Evolutionary conservation across 2,888 invertebrate genomes (phyloP).

Genomic region (Hirtodrosophila trivittata): DNA sequence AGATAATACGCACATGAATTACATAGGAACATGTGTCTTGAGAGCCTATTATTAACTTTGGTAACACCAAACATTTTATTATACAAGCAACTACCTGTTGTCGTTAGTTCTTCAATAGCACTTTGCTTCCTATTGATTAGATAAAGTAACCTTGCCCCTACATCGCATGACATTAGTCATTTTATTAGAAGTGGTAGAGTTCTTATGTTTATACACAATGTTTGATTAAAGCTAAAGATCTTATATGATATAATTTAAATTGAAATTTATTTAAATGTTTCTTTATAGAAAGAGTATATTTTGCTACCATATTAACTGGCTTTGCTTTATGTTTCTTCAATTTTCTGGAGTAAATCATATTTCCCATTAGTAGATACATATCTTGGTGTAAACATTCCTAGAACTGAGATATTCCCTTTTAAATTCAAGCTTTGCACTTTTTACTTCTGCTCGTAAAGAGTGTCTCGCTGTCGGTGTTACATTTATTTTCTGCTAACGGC

Average conservation of each 20-base stretch:
- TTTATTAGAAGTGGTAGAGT: slow-evolving; percentile 1
- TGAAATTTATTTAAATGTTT: too few species aligned
- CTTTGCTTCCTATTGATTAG: slow-evolving; percentile 54
- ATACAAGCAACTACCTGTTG: slow-evolving; percentile 48
- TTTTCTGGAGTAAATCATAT: too few species aligned
- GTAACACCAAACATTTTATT: slow-evolving; percentile 26
- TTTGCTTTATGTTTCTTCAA: too few species aligned
- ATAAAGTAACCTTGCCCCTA: slow-evolving; percentile 47
- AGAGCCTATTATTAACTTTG: slow-evolving; percentile 30
- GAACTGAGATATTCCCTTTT: too few species aligned
- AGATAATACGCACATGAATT: slow-evolving; percentile 9
- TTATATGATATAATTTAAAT: too few species aligned
- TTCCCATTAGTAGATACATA: too few species aligned
- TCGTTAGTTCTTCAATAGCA: slow-evolving; percentile 29
- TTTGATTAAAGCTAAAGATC: too few species aligned
- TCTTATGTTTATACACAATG: too few species aligned
- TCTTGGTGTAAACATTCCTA: too few species aligned
- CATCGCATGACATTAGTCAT: slow-evolving; percentile 48
- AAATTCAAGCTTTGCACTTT: too few species aligned
- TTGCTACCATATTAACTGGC: too few species aligned
- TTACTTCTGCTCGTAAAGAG: background rate
- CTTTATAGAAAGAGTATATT: too few species aligned
- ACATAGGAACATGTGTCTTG: slow-evolving; percentile 10
- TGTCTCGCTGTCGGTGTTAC: slow-evolving; percentile 1
- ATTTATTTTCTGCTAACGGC: background rate